These are phyloP conservation scores for Rhabdophis nuchalis DNA, from an alignment of 2,797 vertebrate species.

Conservation along the genomic window DNA sequence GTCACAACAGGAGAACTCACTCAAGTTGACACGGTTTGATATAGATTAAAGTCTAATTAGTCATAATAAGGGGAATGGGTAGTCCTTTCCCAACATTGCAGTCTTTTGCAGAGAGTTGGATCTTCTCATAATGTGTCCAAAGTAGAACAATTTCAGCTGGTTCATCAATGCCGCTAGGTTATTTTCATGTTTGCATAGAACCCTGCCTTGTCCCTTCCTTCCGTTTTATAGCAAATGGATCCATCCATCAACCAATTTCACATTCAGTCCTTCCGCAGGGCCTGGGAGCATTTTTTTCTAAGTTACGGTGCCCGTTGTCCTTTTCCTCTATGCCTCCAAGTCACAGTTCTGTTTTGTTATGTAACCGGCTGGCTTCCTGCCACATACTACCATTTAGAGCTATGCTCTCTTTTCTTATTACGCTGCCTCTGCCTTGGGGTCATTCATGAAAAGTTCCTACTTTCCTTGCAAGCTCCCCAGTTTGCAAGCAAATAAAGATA, in stretches of 20 bases:
- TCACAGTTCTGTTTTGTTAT: background rate
- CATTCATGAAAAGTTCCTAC: background rate
- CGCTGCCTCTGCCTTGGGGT: background rate
- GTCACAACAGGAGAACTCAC: too few species aligned
- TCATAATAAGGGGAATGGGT: too few species aligned
- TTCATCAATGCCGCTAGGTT: background rate
- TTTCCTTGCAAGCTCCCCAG: background rate
- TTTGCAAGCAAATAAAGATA: background rate
- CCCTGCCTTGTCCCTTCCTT: background rate
- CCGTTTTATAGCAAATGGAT: background rate
- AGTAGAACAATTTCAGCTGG: background rate
- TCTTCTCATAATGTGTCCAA: background rate
- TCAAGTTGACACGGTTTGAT: too few species aligned
- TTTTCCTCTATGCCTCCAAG: background rate
- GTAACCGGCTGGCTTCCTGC: background rate
- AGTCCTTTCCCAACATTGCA: background rate
- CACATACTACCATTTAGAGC: background rate
- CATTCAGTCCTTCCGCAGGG: background rate
- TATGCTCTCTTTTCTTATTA: background rate
- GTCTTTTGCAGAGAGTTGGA: background rate
- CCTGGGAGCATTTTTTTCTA: background rate
- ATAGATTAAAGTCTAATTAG: too few species aligned
- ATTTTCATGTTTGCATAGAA: background rate
- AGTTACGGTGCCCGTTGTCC: background rate
- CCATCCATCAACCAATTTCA: background rate